phyloP scores from a whole-genome alignment of 2,113 vertebrate genomes.

The Psophia crepitans region DNA sequence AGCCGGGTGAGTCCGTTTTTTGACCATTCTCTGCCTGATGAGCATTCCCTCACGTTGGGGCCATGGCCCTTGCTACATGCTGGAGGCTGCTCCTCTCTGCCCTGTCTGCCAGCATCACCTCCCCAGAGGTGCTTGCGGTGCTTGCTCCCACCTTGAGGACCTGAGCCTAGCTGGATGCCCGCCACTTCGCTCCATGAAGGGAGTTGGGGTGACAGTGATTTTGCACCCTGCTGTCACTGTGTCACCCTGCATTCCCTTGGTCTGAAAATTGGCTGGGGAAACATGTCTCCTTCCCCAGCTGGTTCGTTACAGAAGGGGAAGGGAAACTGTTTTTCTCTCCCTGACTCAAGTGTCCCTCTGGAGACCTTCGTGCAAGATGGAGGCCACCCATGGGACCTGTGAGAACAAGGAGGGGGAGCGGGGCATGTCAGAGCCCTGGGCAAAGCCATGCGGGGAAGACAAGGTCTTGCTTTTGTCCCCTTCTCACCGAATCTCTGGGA shows the following conservation, averaged over 20 bases:
- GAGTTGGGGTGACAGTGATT: not conserved
- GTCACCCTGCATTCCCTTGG: rapidly evolving
- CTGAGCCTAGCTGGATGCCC: not conserved
- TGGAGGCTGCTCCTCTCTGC: not conserved
- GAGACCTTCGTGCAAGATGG: rapidly evolving
- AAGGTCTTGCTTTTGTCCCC: not conserved
- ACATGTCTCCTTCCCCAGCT: not conserved
- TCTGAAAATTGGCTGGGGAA: not conserved
- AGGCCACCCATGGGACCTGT: not conserved
- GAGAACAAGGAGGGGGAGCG: not conserved
- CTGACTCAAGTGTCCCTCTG: not conserved
- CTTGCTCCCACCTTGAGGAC: not conserved
- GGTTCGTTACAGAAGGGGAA: not conserved
- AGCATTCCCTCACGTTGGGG: rapidly evolving
- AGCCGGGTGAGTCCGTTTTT: not conserved
- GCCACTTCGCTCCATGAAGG: not conserved
- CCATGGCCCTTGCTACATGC: rapidly evolving
- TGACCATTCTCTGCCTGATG: not conserved
- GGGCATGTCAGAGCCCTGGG: too few relatives aligned
- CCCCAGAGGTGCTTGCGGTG: not conserved
- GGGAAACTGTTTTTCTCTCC: not conserved
- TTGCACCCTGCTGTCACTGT: rapidly evolving
- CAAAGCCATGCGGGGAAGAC: not conserved
- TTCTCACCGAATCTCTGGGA: not conserved
- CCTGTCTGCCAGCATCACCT: not conserved